Conservation (phyloP, 2,888 invertebrate species). For the Arrhopalites spinosus region DNA sequence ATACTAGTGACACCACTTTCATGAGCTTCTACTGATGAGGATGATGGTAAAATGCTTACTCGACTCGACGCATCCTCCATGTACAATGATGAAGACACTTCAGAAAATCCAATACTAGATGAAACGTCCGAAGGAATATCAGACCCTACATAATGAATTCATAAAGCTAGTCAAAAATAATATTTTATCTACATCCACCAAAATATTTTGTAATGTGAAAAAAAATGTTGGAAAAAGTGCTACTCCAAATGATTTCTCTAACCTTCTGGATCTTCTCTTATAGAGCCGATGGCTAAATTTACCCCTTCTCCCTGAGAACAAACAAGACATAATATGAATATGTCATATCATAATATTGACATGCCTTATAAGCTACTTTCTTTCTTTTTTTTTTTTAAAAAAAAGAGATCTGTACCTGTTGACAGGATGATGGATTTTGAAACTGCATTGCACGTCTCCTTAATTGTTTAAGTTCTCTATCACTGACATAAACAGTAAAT, state of each 20-base stretch:
- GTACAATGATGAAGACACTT: conserved; percentile 9
- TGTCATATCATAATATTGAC: too few relatives aligned
- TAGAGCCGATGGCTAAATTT: conserved; percentile 39
- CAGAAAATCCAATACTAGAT: conserved; percentile 32
- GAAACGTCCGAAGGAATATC: conserved; percentile 39
- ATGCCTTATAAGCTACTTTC: too few relatives aligned
- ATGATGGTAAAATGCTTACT: not conserved
- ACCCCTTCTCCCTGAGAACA: conserved; percentile 1
- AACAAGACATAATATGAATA: not conserved
- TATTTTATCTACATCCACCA: too few relatives aligned
- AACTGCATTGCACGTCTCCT: conserved; percentile 15
- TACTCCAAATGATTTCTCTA: too few relatives aligned
- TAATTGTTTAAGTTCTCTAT: conserved; percentile 62
- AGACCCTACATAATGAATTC: too few relatives aligned
- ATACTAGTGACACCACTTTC: conserved; percentile 1
- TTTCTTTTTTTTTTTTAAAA: too few relatives aligned
- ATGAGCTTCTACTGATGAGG: not conserved
- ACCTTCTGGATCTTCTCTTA: conserved; percentile 50
- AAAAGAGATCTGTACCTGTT: too few relatives aligned
- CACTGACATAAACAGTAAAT: conserved; percentile 74
- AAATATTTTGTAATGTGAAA: too few relatives aligned
- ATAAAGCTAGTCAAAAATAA: too few relatives aligned
- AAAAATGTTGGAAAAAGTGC: too few relatives aligned
- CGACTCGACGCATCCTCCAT: conserved; percentile 11
- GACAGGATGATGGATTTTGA: conserved; percentile 9